Base-by-base conservation (phyloP, 2,797 vertebrate genomes). In the Gallirallus australis region DNA sequence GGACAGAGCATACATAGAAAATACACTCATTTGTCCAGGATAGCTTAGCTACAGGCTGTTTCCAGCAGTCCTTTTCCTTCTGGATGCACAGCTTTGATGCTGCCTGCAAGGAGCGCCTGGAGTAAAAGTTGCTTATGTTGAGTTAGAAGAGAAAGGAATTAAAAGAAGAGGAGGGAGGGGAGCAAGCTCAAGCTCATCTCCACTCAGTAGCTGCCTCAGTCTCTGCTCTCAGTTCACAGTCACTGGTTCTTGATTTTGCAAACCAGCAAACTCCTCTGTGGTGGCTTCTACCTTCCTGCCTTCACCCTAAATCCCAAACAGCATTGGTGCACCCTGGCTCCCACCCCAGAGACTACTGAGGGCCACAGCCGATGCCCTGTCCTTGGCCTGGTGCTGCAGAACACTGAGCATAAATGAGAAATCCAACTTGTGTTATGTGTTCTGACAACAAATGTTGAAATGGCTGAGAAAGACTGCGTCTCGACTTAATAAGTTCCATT, bases 61-160 rank as follows among this genome's bases (percentile, higher is more conserved):
- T 95, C 53, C 70, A 93, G 63, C 63, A 95, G 85, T 82, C 63
- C 13, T 93, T 79, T 95, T 95, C 77, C 80, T 93, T 96, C 70
- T 89, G 70, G 82, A 90, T 92, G 86, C 73, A 69, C 70, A 93
- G 80, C 54, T 76, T 94, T 94, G 82, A 94, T 88, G 77, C 21
- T 59, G 45, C 71, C 91, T 83, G 23, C 57, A 88, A 83, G 77
- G 57, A 88, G 27, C 0, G 19, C 88, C 86, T 89, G 52, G 66
- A 93, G 95, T 86, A 84, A 92, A 91, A 76, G 33, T 94, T 84
- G 66, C 47, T 88, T 84, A 48, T 84, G 47, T 72, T 0, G 10
- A 12, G n/a, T 84, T 84, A 79, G 54, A 93, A 90, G 53, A 75
- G 39, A 63, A 92, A 16, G 45, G 23, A 86, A 94, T 66, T 81